phyloP scores from a whole-genome alignment of 2,888 invertebrate species.

The Lepetodrilus schrolli region DNA sequence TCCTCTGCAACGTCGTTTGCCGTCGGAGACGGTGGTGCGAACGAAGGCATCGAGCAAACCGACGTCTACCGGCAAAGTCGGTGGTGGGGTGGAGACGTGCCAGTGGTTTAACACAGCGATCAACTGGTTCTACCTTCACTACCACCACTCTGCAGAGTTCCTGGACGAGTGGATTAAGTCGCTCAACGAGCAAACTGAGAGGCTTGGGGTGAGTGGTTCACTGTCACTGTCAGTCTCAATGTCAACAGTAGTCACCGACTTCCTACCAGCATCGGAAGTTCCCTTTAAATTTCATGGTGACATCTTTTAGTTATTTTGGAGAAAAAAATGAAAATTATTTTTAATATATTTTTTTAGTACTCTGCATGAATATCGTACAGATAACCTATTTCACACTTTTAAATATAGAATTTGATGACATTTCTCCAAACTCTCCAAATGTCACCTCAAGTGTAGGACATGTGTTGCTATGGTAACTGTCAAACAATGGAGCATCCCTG shows the following conservation, averaged over 20 bases:
- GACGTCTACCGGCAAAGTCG: conserved; percentile 31
- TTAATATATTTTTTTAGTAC: too few relatives aligned
- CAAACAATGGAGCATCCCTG: too few relatives aligned
- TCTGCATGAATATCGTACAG: too few relatives aligned
- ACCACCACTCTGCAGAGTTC: conserved; percentile 66
- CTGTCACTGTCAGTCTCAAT: too few relatives aligned
- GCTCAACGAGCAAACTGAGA: conserved; percentile 75
- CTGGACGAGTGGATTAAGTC: conserved; percentile 75
- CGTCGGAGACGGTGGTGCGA: conserved; percentile 50
- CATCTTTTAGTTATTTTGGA: too few relatives aligned
- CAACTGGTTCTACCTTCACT: conserved; percentile 72
- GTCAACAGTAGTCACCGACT: too few relatives aligned
- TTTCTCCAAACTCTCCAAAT: not conserved
- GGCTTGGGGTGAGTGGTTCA: conserved; percentile 71
- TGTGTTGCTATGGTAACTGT: not conserved
- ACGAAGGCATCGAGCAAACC: conserved; percentile 42
- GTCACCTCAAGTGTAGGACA: not conserved
- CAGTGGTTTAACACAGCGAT: conserved; percentile 72
- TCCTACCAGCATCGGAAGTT: too few relatives aligned
- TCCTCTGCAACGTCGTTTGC: conserved; percentile 61
- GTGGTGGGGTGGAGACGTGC: conserved; percentile 60
- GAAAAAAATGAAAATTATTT: too few relatives aligned
- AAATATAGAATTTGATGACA: not conserved
- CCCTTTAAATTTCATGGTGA: too few relatives aligned
- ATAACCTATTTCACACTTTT: not conserved